Evolutionary conservation across 1,140 invertebrate genomes (phyloP).

Genomic region (Apis laboriosa): DNA sequence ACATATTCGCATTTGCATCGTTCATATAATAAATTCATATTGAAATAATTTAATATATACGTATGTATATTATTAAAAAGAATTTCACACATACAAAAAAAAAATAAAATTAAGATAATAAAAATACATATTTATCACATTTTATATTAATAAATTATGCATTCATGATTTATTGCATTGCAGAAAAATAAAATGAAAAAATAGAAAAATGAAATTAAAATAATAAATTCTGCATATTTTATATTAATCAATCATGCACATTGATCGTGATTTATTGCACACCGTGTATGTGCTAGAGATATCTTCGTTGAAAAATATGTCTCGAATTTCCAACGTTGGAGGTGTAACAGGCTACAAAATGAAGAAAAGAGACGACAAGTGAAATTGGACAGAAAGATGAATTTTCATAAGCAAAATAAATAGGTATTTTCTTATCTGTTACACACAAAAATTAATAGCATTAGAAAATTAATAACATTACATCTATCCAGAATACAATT

Average conservation of each 20-base stretch:
- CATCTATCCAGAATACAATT: too few relatives aligned
- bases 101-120: too few relatives aligned
- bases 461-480: not conserved
- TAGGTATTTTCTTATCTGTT: not conserved
- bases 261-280: not conserved
- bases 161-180: too few relatives aligned
- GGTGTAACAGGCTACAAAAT: not conserved
- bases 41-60: too few relatives aligned
- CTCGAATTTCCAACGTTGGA: constrained; percentile 13
- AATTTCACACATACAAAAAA: too few relatives aligned
- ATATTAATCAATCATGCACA: not conserved
- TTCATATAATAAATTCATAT: too few relatives aligned
- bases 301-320: not conserved
- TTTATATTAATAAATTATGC: too few relatives aligned
- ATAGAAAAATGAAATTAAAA: not conserved
- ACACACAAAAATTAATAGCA: not conserved
- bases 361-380: not conserved
- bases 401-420: not conserved
- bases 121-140: too few relatives aligned
- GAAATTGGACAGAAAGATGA: not conserved
- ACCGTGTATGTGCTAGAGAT: not conserved
- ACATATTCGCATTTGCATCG: too few relatives aligned
- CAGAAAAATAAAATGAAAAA: too few relatives aligned
- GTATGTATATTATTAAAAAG: too few relatives aligned
- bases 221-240: not conserved